These are phyloP conservation scores for Seira sanloemensis DNA, from an alignment of 2,888 invertebrate genomes.

Conservation along the genomic window DNA sequence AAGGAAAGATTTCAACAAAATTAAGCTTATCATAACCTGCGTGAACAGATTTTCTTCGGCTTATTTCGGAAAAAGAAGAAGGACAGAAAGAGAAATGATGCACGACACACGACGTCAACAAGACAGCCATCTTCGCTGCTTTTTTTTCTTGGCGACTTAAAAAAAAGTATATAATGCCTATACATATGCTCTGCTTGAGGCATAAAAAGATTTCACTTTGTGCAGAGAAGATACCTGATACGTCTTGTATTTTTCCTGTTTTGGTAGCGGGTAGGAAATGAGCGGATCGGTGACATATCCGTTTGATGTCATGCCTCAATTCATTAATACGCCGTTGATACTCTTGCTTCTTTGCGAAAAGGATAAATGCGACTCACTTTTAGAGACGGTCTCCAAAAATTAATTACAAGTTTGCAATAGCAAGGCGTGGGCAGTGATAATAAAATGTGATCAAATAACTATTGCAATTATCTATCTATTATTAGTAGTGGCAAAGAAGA, in stretches of 20 bases:
- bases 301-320: conserved; percentile 10
- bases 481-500: no score
- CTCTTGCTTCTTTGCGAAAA: not conserved
- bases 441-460: no score
- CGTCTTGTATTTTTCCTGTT: not conserved
- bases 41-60: conserved; percentile 65
- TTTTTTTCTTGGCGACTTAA: conserved; percentile 30
- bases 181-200: conserved; percentile 5
- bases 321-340: not conserved
- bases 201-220: no score
- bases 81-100: conserved; percentile 65
- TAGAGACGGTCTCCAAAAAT: not conserved
- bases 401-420: no score
- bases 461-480: no score
- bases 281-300: conserved; percentile 5
- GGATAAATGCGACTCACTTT: no score
- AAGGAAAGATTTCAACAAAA: conserved; percentile 58
- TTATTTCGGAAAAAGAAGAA: conserved; percentile 56
- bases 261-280: not conserved
- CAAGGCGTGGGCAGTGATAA: no score
- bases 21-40: conserved; percentile 65
- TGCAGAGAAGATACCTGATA: not conserved
- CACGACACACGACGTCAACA: conserved; percentile 65
- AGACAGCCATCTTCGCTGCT: conserved; percentile 60
- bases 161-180: conserved; percentile 2